Percentiles rank a stretch among this genome's conserved stretches.
Conservation (phyloP, 2,888 invertebrate species). For the Himalopsyche tibetana region DNA sequence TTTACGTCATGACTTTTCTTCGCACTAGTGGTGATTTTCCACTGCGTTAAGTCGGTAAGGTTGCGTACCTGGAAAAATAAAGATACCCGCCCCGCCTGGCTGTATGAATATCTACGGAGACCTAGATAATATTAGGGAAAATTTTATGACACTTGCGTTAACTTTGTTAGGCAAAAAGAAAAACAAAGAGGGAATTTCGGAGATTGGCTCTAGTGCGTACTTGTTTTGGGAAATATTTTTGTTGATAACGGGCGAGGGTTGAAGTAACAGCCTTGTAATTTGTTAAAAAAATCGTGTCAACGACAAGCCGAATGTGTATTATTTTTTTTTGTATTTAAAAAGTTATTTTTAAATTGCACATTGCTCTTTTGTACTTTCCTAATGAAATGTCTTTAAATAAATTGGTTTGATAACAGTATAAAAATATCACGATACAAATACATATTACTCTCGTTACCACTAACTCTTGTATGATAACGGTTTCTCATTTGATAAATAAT, state of each 20-base stretch:
- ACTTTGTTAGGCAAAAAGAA: slow-evolving; percentile 32
- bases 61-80: slow-evolving; percentile 37
- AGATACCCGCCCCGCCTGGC: not conserved
- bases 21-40: not conserved
- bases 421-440: not conserved
- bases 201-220: slow-evolving; percentile 41
- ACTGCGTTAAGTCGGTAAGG: slow-evolving; percentile 32
- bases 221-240: slow-evolving; percentile 37
- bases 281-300: slow-evolving; percentile 39
- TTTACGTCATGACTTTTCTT: not conserved
- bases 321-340: slow-evolving; percentile 34
- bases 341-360: not conserved
- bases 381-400: not conserved
- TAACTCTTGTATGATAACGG: no score
- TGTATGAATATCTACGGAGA: slow-evolving; percentile 31
- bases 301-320: not conserved
- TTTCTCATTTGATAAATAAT: no score
- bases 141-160: slow-evolving; percentile 38
- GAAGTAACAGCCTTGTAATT: slow-evolving; percentile 31
- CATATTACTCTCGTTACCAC: no score
- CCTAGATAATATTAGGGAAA: slow-evolving; percentile 43
- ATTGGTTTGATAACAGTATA: not conserved
- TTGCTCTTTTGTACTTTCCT: not conserved
- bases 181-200: slow-evolving; percentile 40
- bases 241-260: slow-evolving; percentile 41